Conservation (phyloP, 1,140 invertebrate genomes). For the Bilobella aurantiaca region DNA sequence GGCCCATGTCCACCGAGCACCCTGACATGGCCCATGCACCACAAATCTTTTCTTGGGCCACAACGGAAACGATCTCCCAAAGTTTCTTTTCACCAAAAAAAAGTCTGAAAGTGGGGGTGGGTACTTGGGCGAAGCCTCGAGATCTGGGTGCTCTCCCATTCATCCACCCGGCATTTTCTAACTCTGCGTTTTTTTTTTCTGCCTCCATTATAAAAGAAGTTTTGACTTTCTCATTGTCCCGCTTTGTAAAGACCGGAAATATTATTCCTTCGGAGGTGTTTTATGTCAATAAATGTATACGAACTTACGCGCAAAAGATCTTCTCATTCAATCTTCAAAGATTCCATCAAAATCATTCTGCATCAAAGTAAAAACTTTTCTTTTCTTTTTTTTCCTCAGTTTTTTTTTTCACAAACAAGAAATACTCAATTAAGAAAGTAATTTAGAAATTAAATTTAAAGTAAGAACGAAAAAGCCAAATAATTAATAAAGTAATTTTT, state of each 20-base stretch:
- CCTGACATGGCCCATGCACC: not conserved
- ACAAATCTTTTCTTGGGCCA: slow-evolving; percentile 2
- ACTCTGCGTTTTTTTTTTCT: too few relatives aligned
- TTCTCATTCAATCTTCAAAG: not conserved
- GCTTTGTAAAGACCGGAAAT: slow-evolving; percentile 5
- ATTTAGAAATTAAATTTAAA: too few relatives aligned
- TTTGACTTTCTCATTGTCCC: slow-evolving; percentile 8
- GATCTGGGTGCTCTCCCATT: too few relatives aligned
- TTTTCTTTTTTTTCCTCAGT: too few relatives aligned
- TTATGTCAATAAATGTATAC: not conserved
- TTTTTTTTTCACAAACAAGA: too few relatives aligned
- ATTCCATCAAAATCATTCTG: not conserved
- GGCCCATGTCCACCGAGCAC: not conserved
- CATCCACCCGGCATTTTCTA: too few relatives aligned
- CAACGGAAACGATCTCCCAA: slow-evolving; percentile 3
- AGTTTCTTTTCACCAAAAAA: too few relatives aligned
- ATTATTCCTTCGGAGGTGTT: not conserved
- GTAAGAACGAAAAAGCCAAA: too few relatives aligned
- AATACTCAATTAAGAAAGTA: too few relatives aligned
- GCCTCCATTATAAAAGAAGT: slow-evolving; percentile 2
- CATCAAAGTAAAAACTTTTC: not conserved
- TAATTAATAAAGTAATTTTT: too few relatives aligned
- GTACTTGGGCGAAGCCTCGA: too few relatives aligned
- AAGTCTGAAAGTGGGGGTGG: too few relatives aligned
- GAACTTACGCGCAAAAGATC: not conserved